Conservation (phyloP, 2,113 vertebrate species). For the Melanotaenia duboulayi region DNA sequence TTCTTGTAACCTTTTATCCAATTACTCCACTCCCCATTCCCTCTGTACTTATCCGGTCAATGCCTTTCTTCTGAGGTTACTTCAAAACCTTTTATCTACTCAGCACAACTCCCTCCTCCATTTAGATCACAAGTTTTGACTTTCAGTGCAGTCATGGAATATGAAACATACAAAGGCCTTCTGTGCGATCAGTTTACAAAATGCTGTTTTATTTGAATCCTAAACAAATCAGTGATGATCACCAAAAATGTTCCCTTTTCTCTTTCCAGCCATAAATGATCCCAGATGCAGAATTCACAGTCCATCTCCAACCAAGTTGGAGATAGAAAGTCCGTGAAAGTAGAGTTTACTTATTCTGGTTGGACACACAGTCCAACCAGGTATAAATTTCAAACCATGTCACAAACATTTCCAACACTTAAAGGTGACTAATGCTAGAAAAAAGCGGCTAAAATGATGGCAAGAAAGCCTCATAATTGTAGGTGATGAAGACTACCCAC, state of each 20-base stretch:
- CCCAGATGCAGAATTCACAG: neutral
- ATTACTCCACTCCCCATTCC: constrained; percentile 35
- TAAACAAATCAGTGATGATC: neutral
- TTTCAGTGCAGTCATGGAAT: neutral
- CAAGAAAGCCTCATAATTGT: neutral
- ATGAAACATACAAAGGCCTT: neutral
- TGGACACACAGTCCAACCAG: neutral
- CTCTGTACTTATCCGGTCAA: constrained; percentile 22
- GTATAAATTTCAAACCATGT: neutral
- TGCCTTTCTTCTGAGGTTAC: constrained; percentile 10
- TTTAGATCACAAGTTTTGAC: neutral
- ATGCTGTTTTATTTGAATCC: neutral
- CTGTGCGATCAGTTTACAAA: neutral
- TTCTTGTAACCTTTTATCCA: constrained; percentile 36
- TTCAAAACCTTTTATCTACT: constrained; percentile 29
- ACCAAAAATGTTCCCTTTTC: neutral
- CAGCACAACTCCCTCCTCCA: neutral
- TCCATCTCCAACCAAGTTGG: neutral
- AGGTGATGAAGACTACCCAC: constrained; percentile 41
- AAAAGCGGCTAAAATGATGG: constrained; percentile 2
- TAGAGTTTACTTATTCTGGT: neutral
- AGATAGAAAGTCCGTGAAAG: neutral
- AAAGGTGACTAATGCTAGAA: constrained; percentile 18
- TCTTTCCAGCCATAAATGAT: neutral
- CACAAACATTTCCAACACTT: constrained; percentile 18